phyloP scores from a whole-genome alignment of 2,797 vertebrate species.

The Spinibarbus caldwelli region DNA sequence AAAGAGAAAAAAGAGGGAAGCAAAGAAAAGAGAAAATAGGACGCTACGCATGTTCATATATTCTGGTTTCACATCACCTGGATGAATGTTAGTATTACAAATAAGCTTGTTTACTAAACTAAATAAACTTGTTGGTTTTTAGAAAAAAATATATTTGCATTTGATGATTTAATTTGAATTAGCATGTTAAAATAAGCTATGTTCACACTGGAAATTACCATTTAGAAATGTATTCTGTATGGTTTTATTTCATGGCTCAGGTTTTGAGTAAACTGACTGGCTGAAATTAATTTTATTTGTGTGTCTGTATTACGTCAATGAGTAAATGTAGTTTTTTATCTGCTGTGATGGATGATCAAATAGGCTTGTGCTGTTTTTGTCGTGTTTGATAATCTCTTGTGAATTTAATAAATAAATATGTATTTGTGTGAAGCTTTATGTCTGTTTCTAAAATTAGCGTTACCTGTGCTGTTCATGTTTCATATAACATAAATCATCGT shows the following conservation, averaged over 20 bases:
- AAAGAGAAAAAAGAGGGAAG: constrained; percentile 64
- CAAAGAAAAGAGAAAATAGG: constrained; percentile 31
- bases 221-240: neutral
- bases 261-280: neutral
- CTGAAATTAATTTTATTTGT: neutral
- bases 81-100: neutral
- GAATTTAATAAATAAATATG: constrained; percentile 3
- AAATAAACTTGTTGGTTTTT: neutral
- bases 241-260: neutral
- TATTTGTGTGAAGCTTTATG: neutral
- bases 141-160: neutral
- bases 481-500: too few relatives aligned
- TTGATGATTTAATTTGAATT: neutral
- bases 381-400: constrained; percentile 13
- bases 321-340: neutral
- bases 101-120: neutral
- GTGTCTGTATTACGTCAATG: neutral
- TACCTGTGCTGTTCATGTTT: too few relatives aligned
- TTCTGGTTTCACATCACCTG: neutral
- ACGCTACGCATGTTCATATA: neutral
- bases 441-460: neutral
- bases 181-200: neutral
- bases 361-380: neutral
- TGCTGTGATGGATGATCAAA: constrained; percentile 2
- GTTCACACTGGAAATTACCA: neutral